Evolutionary conservation across 2,113 vertebrate genomes (phyloP).

Genomic region (Anhinga rufa): DNA sequence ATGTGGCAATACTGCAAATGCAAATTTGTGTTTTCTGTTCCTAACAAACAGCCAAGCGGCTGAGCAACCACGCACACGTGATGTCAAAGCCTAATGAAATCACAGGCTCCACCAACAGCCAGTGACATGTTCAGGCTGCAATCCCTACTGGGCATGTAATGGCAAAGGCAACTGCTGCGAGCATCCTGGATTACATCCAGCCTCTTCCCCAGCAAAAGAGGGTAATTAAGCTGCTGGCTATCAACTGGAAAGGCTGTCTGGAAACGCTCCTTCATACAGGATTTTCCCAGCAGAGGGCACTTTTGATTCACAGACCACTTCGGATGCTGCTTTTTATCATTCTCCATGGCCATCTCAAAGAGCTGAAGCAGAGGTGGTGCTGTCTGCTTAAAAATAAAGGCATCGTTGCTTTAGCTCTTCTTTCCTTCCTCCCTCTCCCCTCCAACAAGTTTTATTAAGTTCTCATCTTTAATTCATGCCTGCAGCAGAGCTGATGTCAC

Average conservation of each 20-base stretch:
- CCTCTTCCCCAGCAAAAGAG: background rate
- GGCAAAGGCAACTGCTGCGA: slow-evolving; percentile 18
- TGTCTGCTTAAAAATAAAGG: slow-evolving; percentile 72
- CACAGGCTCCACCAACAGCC: background rate
- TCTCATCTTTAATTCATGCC: slow-evolving; percentile 73
- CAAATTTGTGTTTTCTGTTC: background rate
- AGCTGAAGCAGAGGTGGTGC: slow-evolving; percentile 68
- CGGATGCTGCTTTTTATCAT: background rate
- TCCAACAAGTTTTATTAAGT: slow-evolving; percentile 70
- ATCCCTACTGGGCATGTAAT: background rate
- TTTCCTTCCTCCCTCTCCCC: slow-evolving; percentile 12
- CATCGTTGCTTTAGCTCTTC: background rate
- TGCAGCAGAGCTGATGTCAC: slow-evolving; percentile 63
- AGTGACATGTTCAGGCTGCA: background rate
- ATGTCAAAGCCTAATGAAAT: background rate
- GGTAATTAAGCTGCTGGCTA: background rate
- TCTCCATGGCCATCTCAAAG: background rate
- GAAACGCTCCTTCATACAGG: background rate
- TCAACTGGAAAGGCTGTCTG: background rate
- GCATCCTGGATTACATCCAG: slow-evolving; percentile 10
- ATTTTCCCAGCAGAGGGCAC: slow-evolving; percentile 69
- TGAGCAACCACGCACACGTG: background rate
- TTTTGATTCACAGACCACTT: slow-evolving; percentile 47
- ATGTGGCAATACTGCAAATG: background rate
- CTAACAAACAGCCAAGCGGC: background rate